Evolutionary conservation across 1,140 invertebrate species (phyloP).

Genomic region (roundworm (Caenorhabditis elegans)): WBcel235 BX284606.5:6856501-6857000

Average conservation of each 20-base stretch:
- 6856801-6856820: conserved; percentile 15
- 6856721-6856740: conserved; percentile 12
- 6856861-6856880: background rate
- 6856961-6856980: background rate
- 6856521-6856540: too few species aligned
- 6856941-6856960: conserved; percentile 19
- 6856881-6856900: conserved; percentile 10
- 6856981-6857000: background rate
- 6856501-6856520: too few species aligned
- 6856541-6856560: too few species aligned
- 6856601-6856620: too few species aligned
- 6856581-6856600: too few species aligned
- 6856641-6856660: background rate
- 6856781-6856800: conserved; percentile 15
- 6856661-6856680: background rate
- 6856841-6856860: background rate
- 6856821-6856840: background rate
- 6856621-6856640: background rate
- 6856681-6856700: background rate
- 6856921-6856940: background rate
- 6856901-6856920: background rate
- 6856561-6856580: too few species aligned
- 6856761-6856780: conserved; percentile 5
- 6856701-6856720: background rate
- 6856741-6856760: background rate